Evolutionary conservation across 2,888 invertebrate species (phyloP), one percentile per base, ranked within the genome.

Genomic region (Sphaerophoria taeniata): DNA sequence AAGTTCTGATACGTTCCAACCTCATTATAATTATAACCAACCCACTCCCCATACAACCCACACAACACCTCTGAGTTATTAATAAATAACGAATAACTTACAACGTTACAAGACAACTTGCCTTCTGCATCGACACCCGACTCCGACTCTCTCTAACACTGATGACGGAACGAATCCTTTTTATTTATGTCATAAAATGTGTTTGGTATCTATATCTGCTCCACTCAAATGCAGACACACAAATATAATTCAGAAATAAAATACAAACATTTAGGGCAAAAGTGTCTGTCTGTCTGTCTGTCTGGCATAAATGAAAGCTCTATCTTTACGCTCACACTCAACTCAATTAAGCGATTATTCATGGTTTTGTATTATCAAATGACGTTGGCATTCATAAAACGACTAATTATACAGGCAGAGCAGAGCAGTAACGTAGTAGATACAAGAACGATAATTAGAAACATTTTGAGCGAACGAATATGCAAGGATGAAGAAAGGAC

Each of bases 321-420:
- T 75, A 61, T 61, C 34, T 51, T 56, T 56, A 51, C 58, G 51
- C 58, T 16, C 39, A 51, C 24, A 24, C 60, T 49, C 51, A 51
- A 73, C 51, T 73, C 78, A 67, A 73, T 73, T 67, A 73, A 79
- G 73, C 34, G 43, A 67, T 79, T 73, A 73, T 73, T 73, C 73
- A 73, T 79, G 63, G 70, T 80, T 80, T 56, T 56, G 31, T 63
- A 70, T 74, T 73, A 63, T 55, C 55, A 75, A 79, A 73, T 69
- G 73, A 36, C 75, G 43, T 69, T 45, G 47, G 70, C 63, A 61
- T 70, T 53, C 67, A 70, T 61, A 80, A 56, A 51, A 55, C 39
- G 60, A 69, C 79, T 80, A 70, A 74, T 74, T 70, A 80, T 51
- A 53, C 47, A 67, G 53, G n/a, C 47, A 11, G 34, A 12, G 39